Percentiles rank a stretch among this genome's conserved stretches.
Evolutionary conservation across 1,140 invertebrate genomes (phyloP).

Genomic region (Spodoptera litura): DNA sequence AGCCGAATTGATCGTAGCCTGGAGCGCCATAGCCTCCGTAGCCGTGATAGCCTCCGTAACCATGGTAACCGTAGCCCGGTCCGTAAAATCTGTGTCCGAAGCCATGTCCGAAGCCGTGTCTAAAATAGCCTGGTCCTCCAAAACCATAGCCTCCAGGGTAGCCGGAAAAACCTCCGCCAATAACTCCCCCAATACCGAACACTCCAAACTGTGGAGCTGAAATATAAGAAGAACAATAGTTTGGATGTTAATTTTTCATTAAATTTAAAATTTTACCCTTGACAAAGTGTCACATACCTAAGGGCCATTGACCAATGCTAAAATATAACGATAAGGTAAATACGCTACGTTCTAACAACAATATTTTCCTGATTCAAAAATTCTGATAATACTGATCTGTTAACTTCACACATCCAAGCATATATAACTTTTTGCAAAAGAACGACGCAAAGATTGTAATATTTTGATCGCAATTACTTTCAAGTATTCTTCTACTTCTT

Average conservation of each 20-base stretch:
- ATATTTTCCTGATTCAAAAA: too few relatives aligned
- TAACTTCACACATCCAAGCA: too few relatives aligned
- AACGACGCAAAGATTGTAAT: not conserved
- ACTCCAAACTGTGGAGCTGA: constrained; percentile 13
- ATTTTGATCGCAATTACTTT: not conserved
- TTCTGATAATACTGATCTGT: too few relatives aligned
- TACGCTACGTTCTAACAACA: too few relatives aligned
- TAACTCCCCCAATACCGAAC: not conserved
- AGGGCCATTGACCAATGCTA: too few relatives aligned
- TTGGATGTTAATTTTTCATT: not conserved
- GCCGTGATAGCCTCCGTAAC: not conserved
- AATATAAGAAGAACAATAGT: not conserved
- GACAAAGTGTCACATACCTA: not conserved
- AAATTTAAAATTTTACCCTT: not conserved
- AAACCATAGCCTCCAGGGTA: not conserved
- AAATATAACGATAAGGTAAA: too few relatives aligned
- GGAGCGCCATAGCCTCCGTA: not conserved
- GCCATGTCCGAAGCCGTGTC: not conserved
- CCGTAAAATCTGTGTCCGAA: not conserved
- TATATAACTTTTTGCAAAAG: too few relatives aligned
- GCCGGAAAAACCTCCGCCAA: not conserved
- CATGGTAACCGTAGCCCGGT: constrained; percentile 3
- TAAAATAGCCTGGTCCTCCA: not conserved
- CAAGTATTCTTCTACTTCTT: not conserved
- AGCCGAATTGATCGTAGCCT: too few relatives aligned